A percentile compares a stretch with the other conserved stretches of the same genome.
These are phyloP conservation scores for Daphoenositta chrysoptera DNA, from an alignment of 2,113 vertebrate species.

Conservation along the genomic window DNA sequence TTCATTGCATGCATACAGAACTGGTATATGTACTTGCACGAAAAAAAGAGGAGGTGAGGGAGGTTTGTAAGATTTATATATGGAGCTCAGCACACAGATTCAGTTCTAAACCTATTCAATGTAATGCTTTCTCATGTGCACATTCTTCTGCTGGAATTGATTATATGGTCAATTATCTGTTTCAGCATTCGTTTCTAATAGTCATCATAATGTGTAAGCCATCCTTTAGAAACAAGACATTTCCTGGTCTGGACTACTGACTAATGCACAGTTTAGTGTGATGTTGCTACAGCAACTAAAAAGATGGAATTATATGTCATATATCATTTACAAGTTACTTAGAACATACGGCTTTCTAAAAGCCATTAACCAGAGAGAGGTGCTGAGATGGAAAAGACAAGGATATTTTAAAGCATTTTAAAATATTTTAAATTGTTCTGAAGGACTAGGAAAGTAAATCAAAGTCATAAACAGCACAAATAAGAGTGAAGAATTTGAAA, in stretches of 20 bases:
- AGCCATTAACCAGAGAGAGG: not conserved
- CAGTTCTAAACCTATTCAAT: not conserved
- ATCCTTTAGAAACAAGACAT: not conserved
- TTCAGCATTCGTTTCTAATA: not conserved
- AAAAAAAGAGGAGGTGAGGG: not conserved
- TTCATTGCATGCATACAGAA: not conserved
- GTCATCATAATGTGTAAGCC: not conserved
- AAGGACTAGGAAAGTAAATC: not conserved
- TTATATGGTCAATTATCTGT: not conserved
- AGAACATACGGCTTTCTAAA: not conserved
- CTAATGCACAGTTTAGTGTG: not conserved
- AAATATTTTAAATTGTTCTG: not conserved
- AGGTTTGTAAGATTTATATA: not conserved
- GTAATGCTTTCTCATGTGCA: not conserved
- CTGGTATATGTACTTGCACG: not conserved
- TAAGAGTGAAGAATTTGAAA: not conserved
- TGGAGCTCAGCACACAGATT: not conserved
- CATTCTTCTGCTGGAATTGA: not conserved
- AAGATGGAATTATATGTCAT: not conserved
- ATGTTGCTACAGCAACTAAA: conserved; percentile 35
- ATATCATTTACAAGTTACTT: conserved; percentile 3
- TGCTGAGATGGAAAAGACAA: not conserved
- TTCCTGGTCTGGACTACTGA: not conserved
- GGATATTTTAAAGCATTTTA: not conserved
- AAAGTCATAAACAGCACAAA: not conserved